phyloP scores from a whole-genome alignment of 2,113 vertebrate species.

The Neoarius graeffei region DNA sequence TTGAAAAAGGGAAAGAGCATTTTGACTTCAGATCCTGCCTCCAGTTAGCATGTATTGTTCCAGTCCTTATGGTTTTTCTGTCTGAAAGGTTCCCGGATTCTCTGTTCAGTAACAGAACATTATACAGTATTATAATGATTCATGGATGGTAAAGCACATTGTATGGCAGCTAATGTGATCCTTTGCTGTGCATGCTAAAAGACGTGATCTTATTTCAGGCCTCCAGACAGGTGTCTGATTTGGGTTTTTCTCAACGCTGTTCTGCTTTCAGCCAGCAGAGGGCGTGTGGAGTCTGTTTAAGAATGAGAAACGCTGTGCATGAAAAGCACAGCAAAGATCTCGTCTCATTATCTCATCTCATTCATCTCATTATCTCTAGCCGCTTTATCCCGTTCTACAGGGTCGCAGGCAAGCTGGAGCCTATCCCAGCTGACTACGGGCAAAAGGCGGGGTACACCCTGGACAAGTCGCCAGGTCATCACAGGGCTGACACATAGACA shows the following conservation, averaged over 20 bases:
- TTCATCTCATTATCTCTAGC: no score
- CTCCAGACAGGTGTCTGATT: background rate
- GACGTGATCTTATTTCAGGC: background rate
- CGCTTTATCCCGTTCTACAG: no score
- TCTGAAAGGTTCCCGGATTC: background rate
- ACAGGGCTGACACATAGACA: no score
- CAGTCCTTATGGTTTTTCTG: background rate
- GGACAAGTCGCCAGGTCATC: no score
- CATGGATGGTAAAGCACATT: no score
- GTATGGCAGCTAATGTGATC: background rate
- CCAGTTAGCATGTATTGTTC: background rate
- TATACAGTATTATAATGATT: background rate
- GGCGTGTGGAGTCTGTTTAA: conserved; percentile 29
- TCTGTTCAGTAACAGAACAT: background rate
- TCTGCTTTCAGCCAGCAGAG: conserved; percentile 50
- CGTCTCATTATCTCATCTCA: no score
- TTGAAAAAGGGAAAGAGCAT: background rate
- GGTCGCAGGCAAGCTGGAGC: no score
- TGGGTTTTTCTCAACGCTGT: background rate
- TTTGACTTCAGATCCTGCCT: background rate
- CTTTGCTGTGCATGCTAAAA: background rate
- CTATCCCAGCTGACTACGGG: no score
- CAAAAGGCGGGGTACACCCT: no score
- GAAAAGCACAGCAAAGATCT: background rate
- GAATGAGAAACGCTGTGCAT: background rate